Percentiles rank a stretch among this genome's conserved stretches.
These are phyloP conservation scores for Oncorhynchus clarkii DNA, from an alignment of 2,113 vertebrate genomes.

Conservation along the genomic window DNA sequence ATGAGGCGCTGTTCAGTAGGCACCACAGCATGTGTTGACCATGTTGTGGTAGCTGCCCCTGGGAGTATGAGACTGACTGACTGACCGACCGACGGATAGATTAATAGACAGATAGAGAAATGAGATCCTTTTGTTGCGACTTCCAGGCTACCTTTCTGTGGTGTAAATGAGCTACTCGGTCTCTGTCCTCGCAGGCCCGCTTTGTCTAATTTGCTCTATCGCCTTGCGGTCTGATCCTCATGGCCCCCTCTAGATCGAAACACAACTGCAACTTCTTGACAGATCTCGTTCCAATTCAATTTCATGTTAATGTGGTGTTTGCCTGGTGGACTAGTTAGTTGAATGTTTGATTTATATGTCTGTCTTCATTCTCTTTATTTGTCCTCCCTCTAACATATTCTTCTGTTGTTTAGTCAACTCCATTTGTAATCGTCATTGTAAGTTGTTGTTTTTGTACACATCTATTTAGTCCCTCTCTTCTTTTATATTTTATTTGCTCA, in stretches of 20 bases:
- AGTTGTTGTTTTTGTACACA: no score
- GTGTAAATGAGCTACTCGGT: conserved; percentile 28
- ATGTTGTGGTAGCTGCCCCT: conserved; percentile 53
- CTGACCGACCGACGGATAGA: no score
- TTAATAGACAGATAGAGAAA: no score
- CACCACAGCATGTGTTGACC: neutral
- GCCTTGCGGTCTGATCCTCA: conserved; percentile 23
- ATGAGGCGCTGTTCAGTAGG: no score
- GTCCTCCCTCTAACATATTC: no score
- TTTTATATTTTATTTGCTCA: no score
- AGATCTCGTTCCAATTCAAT: conserved; percentile 13
- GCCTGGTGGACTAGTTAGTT: conserved; percentile 16
- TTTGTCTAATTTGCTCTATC: conserved; percentile 36
- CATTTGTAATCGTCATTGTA: no score
- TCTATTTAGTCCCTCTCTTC: no score
- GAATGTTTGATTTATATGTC: conserved; percentile 22
- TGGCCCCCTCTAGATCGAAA: conserved; percentile 26
- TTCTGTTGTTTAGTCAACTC: no score
- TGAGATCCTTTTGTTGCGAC: no score
- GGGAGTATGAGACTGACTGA: neutral
- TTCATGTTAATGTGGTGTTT: conserved; percentile 19
- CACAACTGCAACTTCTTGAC: conserved; percentile 19
- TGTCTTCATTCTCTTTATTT: neutral
- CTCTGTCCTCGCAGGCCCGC: conserved; percentile 34
- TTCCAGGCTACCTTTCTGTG: conserved; percentile 32